phyloP scores from a whole-genome alignment of 1,140 invertebrate species.

The Conus ventricosus region DNA sequence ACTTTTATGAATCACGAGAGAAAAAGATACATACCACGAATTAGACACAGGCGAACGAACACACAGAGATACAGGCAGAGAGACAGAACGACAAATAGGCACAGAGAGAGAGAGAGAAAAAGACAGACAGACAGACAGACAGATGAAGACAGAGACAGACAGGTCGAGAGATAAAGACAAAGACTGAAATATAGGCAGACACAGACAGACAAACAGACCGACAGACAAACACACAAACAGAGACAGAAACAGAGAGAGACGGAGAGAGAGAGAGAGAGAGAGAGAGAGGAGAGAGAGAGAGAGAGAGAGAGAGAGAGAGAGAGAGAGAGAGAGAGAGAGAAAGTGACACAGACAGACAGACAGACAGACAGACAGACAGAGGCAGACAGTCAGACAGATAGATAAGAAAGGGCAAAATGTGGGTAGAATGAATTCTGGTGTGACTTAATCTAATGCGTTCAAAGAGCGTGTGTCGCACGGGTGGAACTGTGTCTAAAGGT shows the following conservation, averaged over 20 bases:
- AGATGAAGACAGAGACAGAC: background rate
- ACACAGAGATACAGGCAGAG: too few relatives aligned
- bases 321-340: background rate
- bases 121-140: background rate
- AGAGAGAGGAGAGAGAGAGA: background rate
- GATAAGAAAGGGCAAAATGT: background rate
- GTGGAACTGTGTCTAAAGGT: too few relatives aligned
- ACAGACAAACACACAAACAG: background rate
- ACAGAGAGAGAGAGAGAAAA: background rate
- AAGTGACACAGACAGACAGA: background rate
- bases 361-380: background rate
- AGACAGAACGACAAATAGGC: too few relatives aligned
- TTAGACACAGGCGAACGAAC: too few relatives aligned
- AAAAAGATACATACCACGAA: too few relatives aligned
- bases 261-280: background rate
- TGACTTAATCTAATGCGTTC: too few relatives aligned
- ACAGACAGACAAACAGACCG: background rate
- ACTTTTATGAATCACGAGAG: too few relatives aligned
- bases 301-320: slow-evolving; percentile 4
- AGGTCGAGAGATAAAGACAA: too few relatives aligned
- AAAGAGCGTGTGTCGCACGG: too few relatives aligned
- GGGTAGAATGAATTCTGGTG: too few relatives aligned
- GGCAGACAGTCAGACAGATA: background rate
- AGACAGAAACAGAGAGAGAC: background rate
- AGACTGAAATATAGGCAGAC: background rate